Percentiles rank a stretch among this genome's conserved stretches.
Evolutionary conservation across 2,113 vertebrate species (phyloP).

Genomic region (Boulengeromyrus knoepffleri): DNA sequence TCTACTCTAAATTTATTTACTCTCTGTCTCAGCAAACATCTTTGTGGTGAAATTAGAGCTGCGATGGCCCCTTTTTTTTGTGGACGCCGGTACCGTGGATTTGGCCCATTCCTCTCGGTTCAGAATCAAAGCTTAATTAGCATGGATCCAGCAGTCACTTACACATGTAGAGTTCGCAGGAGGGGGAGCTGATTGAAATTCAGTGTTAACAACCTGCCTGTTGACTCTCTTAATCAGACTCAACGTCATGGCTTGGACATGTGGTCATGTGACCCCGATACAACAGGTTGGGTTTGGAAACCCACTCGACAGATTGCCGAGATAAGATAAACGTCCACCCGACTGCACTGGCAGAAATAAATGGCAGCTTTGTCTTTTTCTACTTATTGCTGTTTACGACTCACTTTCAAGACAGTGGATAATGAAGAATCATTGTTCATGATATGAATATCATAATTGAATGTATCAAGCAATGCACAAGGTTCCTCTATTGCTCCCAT

Average conservation of each 20-base stretch:
- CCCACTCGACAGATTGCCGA: neutral
- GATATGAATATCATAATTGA: neutral
- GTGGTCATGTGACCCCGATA: neutral
- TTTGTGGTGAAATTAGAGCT: neutral
- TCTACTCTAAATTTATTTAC: neutral
- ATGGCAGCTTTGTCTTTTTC: neutral
- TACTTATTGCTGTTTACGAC: neutral
- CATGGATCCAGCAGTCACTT: neutral
- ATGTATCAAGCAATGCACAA: neutral
- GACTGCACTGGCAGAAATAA: neutral
- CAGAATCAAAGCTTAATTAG: conserved; percentile 3
- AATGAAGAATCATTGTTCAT: neutral
- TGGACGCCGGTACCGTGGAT: neutral
- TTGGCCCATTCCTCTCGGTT: neutral
- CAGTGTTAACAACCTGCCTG: neutral
- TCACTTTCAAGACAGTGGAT: neutral
- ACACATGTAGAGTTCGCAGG: neutral
- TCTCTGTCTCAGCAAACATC: neutral
- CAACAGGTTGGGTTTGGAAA: neutral
- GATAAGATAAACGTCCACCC: neutral
- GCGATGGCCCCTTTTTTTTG: neutral
- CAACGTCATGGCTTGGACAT: neutral
- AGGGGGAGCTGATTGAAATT: neutral
- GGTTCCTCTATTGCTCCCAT: neutral
- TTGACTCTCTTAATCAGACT: neutral